These are phyloP conservation scores for Pipistrellus pygmaeus DNA, from an alignment of 2,797 vertebrate species.

Conservation along the genomic window DNA sequence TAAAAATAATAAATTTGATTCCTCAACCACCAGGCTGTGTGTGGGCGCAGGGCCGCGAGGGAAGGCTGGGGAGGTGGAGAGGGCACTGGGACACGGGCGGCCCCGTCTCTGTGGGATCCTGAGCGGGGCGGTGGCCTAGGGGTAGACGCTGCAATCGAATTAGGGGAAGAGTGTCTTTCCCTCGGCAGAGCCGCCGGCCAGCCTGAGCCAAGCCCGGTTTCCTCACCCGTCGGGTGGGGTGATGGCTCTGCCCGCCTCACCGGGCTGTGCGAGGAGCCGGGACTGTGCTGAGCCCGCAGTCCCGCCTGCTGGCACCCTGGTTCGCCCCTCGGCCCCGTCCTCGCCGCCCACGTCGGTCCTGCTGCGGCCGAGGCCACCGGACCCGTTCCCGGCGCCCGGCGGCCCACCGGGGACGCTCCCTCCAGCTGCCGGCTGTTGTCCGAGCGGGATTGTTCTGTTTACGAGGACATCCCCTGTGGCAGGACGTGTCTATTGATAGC, in stretches of 20 bases:
- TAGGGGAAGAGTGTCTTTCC: not conserved
- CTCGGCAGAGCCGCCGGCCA: not conserved
- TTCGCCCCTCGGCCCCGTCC: not conserved
- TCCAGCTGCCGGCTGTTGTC: not conserved
- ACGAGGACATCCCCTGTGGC: slow-evolving; percentile 73
- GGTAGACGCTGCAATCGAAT: not conserved
- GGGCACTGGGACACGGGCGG: not conserved
- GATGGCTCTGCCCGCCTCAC: not conserved
- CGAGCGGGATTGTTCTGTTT: slow-evolving; percentile 81
- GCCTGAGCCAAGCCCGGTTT: slow-evolving; percentile 4
- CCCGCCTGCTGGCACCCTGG: slow-evolving; percentile 34
- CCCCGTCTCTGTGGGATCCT: slow-evolving; percentile 2
- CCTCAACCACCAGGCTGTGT: slow-evolving; percentile 88
- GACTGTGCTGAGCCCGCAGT: not conserved
- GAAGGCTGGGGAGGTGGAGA: not conserved
- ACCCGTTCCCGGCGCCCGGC: fast-evolving
- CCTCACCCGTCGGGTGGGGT: slow-evolving; percentile 58
- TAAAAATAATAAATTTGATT: slow-evolving; percentile 94
- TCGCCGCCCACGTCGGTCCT: fast-evolving
- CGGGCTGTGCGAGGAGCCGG: not conserved
- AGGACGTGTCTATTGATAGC: slow-evolving; percentile 81
- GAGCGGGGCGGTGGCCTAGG: not conserved
- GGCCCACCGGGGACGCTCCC: slow-evolving; percentile 22
- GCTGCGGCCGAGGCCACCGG: not conserved
- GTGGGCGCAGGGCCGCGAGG: slow-evolving; percentile 82